Conservation (phyloP, 2,113 vertebrate genomes). For the Sterrhoptilus dennistouni region DNA sequence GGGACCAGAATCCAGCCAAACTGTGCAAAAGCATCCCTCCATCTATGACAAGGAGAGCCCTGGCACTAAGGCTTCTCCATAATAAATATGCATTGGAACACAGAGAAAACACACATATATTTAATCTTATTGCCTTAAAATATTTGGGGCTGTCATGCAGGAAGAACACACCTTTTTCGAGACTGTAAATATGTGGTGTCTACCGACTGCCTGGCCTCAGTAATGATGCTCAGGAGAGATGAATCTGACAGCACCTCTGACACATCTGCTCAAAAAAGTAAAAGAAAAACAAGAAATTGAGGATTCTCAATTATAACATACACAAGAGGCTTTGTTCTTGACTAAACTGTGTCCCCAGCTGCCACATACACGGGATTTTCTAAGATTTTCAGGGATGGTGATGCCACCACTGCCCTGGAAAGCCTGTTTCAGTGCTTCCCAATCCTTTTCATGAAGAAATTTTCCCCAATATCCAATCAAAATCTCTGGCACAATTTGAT, state of each 20-base stretch:
- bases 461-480: neutral
- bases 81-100: neutral
- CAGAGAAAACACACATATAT: neutral
- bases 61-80: neutral
- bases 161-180: neutral
- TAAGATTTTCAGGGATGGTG: neutral
- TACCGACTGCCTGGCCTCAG: slow-evolving; percentile 1
- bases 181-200: neutral
- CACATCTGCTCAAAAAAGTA: neutral
- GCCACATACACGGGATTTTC: neutral
- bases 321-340: neutral
- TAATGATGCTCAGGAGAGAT: neutral
- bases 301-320: neutral
- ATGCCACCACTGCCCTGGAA: neutral
- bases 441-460: neutral
- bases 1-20: neutral
- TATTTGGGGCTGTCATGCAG: neutral
- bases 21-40: neutral
- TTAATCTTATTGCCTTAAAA: neutral
- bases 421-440: neutral
- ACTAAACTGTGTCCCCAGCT: neutral
- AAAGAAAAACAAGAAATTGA: neutral
- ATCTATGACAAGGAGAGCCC: neutral
- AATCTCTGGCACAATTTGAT: neutral
- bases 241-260: neutral